Evolutionary conservation across 2,888 invertebrate genomes (phyloP), one percentile per base, ranked within the genome.

Genomic region (Caenorhabditis afra): DNA sequence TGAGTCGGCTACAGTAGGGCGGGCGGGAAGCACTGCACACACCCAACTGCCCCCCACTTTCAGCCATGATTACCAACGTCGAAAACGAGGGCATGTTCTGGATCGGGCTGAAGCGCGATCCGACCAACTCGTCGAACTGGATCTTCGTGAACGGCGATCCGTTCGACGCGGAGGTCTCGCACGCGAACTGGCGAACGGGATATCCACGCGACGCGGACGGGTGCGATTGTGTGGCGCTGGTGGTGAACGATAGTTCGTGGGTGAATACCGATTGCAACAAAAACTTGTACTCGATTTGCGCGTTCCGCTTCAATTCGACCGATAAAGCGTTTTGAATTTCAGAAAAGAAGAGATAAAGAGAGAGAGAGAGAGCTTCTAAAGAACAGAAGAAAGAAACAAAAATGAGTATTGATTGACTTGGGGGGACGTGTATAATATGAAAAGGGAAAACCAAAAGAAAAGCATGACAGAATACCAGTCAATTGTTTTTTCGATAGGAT

Each of bases 231-330:
- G 79, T 79, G 7, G 79, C 79, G 0, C 20, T 65, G 39, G 73
- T 73, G 8, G 11, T 73, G 1, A 73, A 55, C 47, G 79, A 79
- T 23, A 47, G 55, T 20, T 35, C 45, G 39, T 79, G 79, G 79
- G 41, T 79, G 0, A 79, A 79, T 50, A 74, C 79, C 11, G 74
- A 79, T 49, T 79, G 79, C 39, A 74, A 64, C 35, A 64, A 74
- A 44, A 41, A 41, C 11, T 44, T 79, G 39, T 70, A 58, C 35
- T 61, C 79, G 1, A 64, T 79, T 49, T 79, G 79, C 44, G 47
- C 79, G 4, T 79, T 29, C 22, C 23, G 50, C 1, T 62, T 57
- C 23, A 67, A 52, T 41, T 39, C 18, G n/a, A 55, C 65, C 20
- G 57, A 62, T 52, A 41, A 39, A 64, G 41, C 41, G 1, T 44